These are phyloP conservation scores for Gracilinanus agilis DNA, from an alignment of 2,113 vertebrate genomes.

Conservation along the genomic window DNA sequence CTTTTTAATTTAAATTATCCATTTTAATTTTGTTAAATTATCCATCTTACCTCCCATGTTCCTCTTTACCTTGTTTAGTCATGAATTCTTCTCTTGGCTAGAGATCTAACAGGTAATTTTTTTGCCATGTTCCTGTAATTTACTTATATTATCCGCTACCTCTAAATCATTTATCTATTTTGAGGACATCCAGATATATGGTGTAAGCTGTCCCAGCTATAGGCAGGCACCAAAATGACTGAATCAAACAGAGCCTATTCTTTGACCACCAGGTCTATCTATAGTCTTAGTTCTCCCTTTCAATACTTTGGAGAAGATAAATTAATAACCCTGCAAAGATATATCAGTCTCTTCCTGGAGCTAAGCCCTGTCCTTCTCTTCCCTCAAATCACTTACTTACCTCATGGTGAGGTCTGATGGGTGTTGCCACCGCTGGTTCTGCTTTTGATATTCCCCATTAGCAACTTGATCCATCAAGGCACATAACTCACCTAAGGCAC, in stretches of 20 bases:
- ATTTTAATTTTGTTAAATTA: not conserved
- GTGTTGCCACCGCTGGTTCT: constrained; percentile 66
- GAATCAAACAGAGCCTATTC: not conserved
- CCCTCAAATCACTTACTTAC: constrained; percentile 64
- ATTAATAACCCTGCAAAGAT: constrained; percentile 15
- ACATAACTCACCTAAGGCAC: constrained; percentile 68
- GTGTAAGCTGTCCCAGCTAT: not conserved
- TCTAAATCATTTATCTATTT: not conserved
- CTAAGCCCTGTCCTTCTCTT: constrained; percentile 25
- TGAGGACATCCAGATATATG: not conserved
- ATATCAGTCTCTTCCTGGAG: not conserved
- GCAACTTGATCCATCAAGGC: constrained; percentile 70
- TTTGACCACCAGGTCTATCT: not conserved
- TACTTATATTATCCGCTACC: not conserved
- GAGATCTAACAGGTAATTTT: not conserved
- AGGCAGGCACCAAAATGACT: not conserved
- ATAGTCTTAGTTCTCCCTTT: not conserved
- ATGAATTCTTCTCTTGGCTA: not conserved
- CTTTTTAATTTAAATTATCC: not conserved
- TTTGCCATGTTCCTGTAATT: not conserved
- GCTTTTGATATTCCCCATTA: constrained; percentile 41
- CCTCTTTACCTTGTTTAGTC: not conserved
- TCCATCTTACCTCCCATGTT: not conserved
- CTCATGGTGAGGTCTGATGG: constrained; percentile 78
- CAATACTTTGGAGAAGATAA: constrained; percentile 34